Conservation (phyloP, 1,140 invertebrate species). For the Cherax destructor region DNA sequence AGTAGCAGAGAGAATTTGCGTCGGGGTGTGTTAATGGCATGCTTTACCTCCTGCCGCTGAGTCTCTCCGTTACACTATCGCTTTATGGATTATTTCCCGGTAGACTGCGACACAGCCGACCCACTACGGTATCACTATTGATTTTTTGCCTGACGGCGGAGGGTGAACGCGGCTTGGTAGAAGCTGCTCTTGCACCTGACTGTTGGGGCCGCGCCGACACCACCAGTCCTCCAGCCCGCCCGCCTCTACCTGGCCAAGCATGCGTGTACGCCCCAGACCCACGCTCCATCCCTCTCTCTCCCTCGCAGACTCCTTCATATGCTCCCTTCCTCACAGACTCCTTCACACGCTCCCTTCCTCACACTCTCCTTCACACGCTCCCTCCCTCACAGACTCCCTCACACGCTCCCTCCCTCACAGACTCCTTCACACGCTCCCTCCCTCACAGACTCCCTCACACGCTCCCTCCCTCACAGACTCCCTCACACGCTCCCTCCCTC, state of each 20-base stretch:
- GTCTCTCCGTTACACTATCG: background rate
- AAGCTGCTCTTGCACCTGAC: background rate
- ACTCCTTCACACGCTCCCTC: no score
- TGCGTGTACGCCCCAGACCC: background rate
- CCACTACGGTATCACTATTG: conserved; percentile 1
- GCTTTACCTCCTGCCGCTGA: background rate
- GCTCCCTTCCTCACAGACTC: no score
- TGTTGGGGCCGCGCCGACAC: background rate
- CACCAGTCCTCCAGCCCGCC: background rate
- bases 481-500: no score
- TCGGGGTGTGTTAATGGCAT: background rate
- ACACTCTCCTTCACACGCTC: no score
- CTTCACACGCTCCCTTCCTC: no score
- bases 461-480: no score
- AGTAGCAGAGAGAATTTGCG: no score
- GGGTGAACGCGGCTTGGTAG: background rate
- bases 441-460: no score
- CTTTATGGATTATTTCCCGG: conserved; percentile 19
- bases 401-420: no score
- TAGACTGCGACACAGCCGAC: conserved; percentile 11
- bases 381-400: no score
- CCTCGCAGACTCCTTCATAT: no score
- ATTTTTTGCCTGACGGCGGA: background rate
- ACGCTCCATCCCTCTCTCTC: background rate
- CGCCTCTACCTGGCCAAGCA: background rate